These are phyloP conservation scores for Callyntrura sp. DNA, from an alignment of 2,888 invertebrate genomes.

Conservation along the genomic window DNA sequence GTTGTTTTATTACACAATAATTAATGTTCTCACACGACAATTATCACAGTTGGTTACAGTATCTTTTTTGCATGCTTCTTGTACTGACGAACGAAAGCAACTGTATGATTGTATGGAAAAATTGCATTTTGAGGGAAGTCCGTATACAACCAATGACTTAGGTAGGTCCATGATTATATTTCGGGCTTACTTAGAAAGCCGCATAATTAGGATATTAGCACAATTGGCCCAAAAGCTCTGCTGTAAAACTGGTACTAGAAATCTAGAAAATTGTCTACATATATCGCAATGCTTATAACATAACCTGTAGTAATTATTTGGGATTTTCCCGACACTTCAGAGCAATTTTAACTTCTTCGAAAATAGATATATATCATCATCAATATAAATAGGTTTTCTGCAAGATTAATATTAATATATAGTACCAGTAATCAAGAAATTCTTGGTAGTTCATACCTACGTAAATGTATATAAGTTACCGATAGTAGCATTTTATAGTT, in stretches of 20 bases:
- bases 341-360: background rate
- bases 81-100: no score
- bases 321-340: slow-evolving; percentile 28
- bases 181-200: background rate
- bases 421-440: background rate
- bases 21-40: no score
- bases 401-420: background rate
- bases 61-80: no score
- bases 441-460: background rate
- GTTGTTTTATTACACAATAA: no score
- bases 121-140: no score
- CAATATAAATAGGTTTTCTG: slow-evolving; percentile 22
- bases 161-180: background rate
- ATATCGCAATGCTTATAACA: background rate
- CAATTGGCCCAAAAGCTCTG: background rate
- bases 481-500: background rate
- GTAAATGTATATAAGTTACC: background rate
- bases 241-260: background rate
- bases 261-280: slow-evolving; percentile 9
- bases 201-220: background rate
- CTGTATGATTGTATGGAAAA: no score
- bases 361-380: slow-evolving; percentile 20
- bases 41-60: no score
- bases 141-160: no score
- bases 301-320: slow-evolving; percentile 12